Evolutionary conservation across 2,113 vertebrate species (phyloP).

Genomic region (Lethenteron reissneri): DNA sequence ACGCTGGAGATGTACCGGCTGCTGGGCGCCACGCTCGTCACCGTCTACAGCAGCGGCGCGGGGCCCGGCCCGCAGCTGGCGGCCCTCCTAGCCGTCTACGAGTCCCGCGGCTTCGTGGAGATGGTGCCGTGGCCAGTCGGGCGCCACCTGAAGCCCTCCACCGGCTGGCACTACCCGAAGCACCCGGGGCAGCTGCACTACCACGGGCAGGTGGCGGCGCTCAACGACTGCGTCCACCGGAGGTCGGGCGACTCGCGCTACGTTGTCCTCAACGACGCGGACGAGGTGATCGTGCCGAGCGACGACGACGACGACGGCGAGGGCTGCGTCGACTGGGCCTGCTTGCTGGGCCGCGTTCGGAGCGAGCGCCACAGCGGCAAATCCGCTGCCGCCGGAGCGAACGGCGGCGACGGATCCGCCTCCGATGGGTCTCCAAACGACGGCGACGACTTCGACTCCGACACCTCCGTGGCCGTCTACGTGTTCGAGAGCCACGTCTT

Average conservation of each 20-base stretch:
- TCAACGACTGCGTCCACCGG: slow-evolving; percentile 14
- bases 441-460: neutral
- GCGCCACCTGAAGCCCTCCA: neutral
- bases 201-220: slow-evolving; percentile 12
- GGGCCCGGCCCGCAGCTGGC: slow-evolving; percentile 27
- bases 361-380: too few species aligned
- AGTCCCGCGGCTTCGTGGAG: slow-evolving; percentile 21
- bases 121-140: slow-evolving; percentile 9
- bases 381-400: too few species aligned
- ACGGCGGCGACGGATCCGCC: too few species aligned
- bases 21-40: slow-evolving; percentile 27
- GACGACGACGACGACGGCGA: neutral
- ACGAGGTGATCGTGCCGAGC: slow-evolving; percentile 11
- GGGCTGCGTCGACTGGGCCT: slow-evolving; percentile 4
- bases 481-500: too few species aligned
- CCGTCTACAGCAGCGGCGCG: slow-evolving; percentile 30
- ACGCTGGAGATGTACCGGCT: slow-evolving; percentile 39
- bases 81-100: slow-evolving; percentile 26
- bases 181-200: slow-evolving; percentile 12
- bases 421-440: too few species aligned
- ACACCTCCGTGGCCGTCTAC: too few species aligned
- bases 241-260: slow-evolving; percentile 11
- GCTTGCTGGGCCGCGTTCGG: slow-evolving; percentile 8
- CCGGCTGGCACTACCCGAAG: neutral
- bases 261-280: slow-evolving; percentile 9